Conservation (phyloP, 1,140 invertebrate species). For the Periplaneta americana region DNA sequence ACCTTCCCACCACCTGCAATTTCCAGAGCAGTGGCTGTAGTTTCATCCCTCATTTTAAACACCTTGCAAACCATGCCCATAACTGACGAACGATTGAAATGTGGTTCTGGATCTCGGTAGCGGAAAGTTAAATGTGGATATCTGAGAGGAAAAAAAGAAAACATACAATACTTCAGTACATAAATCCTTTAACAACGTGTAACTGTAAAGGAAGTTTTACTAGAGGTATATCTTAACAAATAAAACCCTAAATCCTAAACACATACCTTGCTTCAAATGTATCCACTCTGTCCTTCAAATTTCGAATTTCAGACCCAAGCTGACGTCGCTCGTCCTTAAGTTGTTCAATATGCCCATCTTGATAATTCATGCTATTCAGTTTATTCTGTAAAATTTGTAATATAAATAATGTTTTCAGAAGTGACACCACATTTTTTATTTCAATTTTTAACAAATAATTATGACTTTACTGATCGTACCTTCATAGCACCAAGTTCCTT, state of each 20-base stretch:
- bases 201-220: not conserved
- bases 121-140: constrained; percentile 65
- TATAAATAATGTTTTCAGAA: no score
- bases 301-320: constrained; percentile 47
- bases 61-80: constrained; percentile 76
- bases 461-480: constrained; percentile 32
- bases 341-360: constrained; percentile 55
- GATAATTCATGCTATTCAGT: constrained; percentile 57
- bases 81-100: constrained; percentile 73
- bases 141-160: constrained; percentile 32
- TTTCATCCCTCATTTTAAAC: constrained; percentile 68
- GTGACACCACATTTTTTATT: no score
- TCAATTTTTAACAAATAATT: not conserved
- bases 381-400: constrained; percentile 45
- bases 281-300: constrained; percentile 49
- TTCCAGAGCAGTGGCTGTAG: constrained; percentile 74
- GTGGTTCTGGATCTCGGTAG: constrained; percentile 67
- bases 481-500: constrained; percentile 53
- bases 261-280: constrained; percentile 50
- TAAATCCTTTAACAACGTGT: not conserved
- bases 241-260: not conserved
- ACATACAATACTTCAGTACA: not conserved
- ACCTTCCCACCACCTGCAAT: constrained; percentile 82
- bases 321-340: constrained; percentile 45
- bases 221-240: not conserved